Base-by-base conservation (phyloP, 2,797 vertebrate genomes). In the Pelochelys cantorii region DNA sequence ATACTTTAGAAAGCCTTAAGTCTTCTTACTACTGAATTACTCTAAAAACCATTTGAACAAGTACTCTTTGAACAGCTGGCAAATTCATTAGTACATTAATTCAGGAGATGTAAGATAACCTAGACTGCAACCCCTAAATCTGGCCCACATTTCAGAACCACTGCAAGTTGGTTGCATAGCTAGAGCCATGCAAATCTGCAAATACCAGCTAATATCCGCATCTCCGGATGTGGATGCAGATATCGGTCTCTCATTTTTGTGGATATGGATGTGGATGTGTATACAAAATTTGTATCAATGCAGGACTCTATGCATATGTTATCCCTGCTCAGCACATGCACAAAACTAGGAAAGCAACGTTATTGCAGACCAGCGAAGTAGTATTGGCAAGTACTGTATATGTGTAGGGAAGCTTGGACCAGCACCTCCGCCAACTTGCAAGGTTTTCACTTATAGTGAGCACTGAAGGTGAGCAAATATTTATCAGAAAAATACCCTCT, bases 361-460 rank as follows among this genome's bases (percentile, higher is more conserved):
- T 25, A 48, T 22, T 15, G 5, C 13, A 53, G 34, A 22, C 11
- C 75, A 90, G 0, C 23, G 54, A 88, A 59, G 1, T 0, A n/a
- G 10, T 37, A 0, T 3, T 1, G 1, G 5, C 5, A 11, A 3
- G 11, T 5, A 42, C 42, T 42, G 37, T 42, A 31, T 5, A 53
- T 22, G 60, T 2, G 54, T 3, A 82, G 62, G 5, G 15, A 77
- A 8, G n/a, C 6, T 87, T 37, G 14, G 11, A 53, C 42, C 56
- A 48, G 25, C 48, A 81, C 5, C 4, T 57, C 29, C 79, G 34
- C 31, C 82, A n/a, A 34, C 83, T 71, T 25, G 42, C 20, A 18
- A 71, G n/a, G 20, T 8, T 10, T 37, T 37, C 86, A 52, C 25
- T 77, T 77, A 77, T 77, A 77, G 42, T 8, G 25, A 77, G 42